A percentile compares a stretch with the other conserved stretches of the same genome.
phyloP scores from a whole-genome alignment of 2,113 vertebrate genomes.

The Pionites leucogaster region DNA sequence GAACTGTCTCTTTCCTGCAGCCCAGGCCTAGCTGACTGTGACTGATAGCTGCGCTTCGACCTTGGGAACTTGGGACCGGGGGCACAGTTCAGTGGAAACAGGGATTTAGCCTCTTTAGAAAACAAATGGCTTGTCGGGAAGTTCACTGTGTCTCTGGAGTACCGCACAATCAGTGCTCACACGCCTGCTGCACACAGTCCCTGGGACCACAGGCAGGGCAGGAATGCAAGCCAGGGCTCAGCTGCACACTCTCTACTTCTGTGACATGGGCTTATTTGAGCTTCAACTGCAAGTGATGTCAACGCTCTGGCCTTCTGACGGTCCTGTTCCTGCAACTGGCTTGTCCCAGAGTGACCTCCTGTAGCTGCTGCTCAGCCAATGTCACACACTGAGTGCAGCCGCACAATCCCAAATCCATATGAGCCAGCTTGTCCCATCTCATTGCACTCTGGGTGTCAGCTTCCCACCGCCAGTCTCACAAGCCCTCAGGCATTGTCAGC shows the following conservation, averaged over 20 bases:
- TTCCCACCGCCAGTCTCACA: neutral
- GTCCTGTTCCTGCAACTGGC: neutral
- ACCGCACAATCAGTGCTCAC: neutral
- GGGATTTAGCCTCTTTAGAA: neutral
- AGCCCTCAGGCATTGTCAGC: neutral
- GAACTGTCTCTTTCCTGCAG: neutral
- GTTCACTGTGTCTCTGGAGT: neutral
- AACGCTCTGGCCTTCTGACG: neutral
- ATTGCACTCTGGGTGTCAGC: rapidly evolving
- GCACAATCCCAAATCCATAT: neutral
- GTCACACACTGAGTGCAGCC: neutral
- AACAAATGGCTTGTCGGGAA: neutral
- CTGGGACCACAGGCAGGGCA: neutral
- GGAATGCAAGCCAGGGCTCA: neutral
- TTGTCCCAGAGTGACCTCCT: neutral
- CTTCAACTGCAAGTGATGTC: neutral
- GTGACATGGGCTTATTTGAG: neutral
- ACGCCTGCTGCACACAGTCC: neutral
- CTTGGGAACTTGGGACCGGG: neutral
- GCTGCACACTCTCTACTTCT: neutral
- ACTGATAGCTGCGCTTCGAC: neutral
- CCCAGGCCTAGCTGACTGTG: neutral
- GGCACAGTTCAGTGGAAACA: neutral
- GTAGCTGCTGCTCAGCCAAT: neutral
- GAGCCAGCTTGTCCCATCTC: neutral